Evolutionary conservation across 2,113 vertebrate genomes (phyloP).

Genomic region (Centrocercus urophasianus): DNA sequence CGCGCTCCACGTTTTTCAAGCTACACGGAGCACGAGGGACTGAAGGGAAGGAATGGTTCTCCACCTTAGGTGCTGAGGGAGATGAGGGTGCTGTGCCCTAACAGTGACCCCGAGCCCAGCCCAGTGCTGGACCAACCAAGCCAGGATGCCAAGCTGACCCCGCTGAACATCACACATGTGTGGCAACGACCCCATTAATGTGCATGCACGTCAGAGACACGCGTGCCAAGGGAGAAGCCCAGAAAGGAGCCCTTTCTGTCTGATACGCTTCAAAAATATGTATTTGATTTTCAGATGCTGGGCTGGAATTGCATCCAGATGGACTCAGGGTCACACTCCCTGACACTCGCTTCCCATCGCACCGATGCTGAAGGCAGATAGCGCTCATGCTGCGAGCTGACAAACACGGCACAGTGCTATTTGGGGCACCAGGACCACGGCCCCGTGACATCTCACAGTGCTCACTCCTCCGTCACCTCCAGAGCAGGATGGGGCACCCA

Average conservation of each 20-base stretch:
- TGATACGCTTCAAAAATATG: constrained; percentile 64
- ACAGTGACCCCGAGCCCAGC: neutral
- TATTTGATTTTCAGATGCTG: constrained; percentile 72
- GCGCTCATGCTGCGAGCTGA: constrained; percentile 9
- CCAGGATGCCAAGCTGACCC: neutral
- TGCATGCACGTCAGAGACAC: neutral
- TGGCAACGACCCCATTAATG: constrained; percentile 21
- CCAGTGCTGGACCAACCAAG: neutral
- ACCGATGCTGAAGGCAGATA: constrained; percentile 61
- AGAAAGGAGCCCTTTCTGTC: constrained; percentile 38
- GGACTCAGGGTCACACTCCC: constrained; percentile 47
- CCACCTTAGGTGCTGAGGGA: neutral
- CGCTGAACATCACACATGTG: neutral
- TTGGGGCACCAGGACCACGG: neutral
- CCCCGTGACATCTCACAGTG: neutral
- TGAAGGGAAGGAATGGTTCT: neutral
- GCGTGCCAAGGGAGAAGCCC: neutral
- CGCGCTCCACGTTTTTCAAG: neutral
- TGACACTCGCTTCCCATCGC: constrained; percentile 68
- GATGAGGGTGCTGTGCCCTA: constrained; percentile 35
- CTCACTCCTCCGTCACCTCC: neutral
- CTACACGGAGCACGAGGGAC: neutral
- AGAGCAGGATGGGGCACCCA: fast-evolving
- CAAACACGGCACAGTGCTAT: neutral
- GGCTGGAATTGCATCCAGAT: constrained; percentile 67